Conservation (phyloP, 2,888 invertebrate genomes). For the Drosophila phalerata region DNA sequence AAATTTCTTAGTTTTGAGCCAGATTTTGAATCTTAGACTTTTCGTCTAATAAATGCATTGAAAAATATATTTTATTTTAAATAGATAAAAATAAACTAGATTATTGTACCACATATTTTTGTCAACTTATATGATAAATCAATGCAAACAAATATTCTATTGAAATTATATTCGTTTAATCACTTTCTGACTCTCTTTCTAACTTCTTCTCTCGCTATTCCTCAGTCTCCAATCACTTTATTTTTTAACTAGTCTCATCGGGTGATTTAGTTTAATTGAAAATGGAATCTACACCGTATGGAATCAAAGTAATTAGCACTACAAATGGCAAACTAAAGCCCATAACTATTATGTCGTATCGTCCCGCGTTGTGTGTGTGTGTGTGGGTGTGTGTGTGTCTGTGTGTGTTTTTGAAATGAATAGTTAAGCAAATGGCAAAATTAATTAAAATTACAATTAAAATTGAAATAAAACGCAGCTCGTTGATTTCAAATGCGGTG, state of each 20-base stretch:
- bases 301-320: conserved; percentile 10
- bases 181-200: background rate
- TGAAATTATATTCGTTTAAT: background rate
- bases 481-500: conserved; percentile 34
- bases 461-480: conserved; percentile 32
- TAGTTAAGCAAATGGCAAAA: conserved; percentile 53
- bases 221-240: background rate
- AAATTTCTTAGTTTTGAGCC: too few relatives aligned
- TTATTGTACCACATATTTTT: too few relatives aligned
- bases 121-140: background rate
- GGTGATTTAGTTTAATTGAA: background rate
- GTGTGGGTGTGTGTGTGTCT: background rate
- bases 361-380: background rate
- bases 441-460: conserved; percentile 60
- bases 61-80: too few relatives aligned
- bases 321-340: conserved; percentile 1
- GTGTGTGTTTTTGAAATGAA: conserved; percentile 18
- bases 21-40: too few relatives aligned
- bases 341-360: background rate
- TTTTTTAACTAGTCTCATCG: background rate
- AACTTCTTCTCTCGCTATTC: too few relatives aligned
- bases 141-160: background rate
- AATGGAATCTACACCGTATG: background rate
- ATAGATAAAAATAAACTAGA: too few relatives aligned
- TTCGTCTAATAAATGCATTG: too few relatives aligned